phyloP scores from a whole-genome alignment of 2,888 invertebrate species.

The Drosophila meridiana region DNA sequence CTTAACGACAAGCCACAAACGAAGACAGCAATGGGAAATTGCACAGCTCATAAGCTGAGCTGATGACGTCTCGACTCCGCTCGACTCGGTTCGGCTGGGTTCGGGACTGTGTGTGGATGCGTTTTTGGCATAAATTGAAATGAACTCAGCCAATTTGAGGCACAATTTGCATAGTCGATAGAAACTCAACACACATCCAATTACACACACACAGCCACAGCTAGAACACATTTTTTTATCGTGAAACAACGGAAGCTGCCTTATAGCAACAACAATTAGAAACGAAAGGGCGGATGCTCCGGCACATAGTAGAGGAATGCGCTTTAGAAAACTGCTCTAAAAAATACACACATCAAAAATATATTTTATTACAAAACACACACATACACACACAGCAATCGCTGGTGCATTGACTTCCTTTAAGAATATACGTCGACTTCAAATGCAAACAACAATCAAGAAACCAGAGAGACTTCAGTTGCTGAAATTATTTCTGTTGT shows the following conservation, averaged over 20 bases:
- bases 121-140: slow-evolving; percentile 76
- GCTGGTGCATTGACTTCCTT: slow-evolving; percentile 70
- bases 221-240: slow-evolving; percentile 21
- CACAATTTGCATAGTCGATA: slow-evolving; percentile 47
- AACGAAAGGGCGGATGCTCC: slow-evolving; percentile 26
- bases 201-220: background rate
- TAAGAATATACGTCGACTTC: slow-evolving; percentile 27
- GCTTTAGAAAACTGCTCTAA: slow-evolving; percentile 21
- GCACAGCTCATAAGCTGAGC: slow-evolving; percentile 23
- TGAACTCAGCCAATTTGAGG: slow-evolving; percentile 65
- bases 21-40: slow-evolving; percentile 19
- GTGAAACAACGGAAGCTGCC: slow-evolving; percentile 49
- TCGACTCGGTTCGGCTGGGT: background rate
- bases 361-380: slow-evolving; percentile 70
- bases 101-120: slow-evolving; percentile 3
- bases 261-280: slow-evolving; percentile 15
- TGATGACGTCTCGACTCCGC: background rate
- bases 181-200: slow-evolving; percentile 2
- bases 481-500: slow-evolving; percentile 21
- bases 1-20: slow-evolving; percentile 49
- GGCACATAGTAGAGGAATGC: slow-evolving; percentile 3
- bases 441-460: slow-evolving; percentile 27
- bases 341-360: slow-evolving; percentile 47
- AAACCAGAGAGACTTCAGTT: slow-evolving; percentile 53
- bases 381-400: slow-evolving; percentile 26